phyloP scores from a whole-genome alignment of 1,140 invertebrate genomes.

The Dufourea novaeangliae region DNA sequence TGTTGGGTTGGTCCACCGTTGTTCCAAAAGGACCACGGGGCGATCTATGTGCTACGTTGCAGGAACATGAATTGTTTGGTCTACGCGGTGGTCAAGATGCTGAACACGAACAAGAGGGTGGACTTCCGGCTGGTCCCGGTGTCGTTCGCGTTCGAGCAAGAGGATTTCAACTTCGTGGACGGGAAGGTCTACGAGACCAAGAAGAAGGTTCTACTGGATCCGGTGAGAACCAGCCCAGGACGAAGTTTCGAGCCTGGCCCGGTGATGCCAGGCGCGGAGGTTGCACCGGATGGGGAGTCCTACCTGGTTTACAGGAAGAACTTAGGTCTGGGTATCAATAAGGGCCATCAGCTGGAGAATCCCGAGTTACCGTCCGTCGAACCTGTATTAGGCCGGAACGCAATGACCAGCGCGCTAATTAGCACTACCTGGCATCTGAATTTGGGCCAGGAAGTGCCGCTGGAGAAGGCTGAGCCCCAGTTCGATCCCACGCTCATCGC shows the following conservation, averaged over 20 bases:
- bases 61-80: constrained; percentile 67
- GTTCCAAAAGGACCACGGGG: constrained; percentile 70
- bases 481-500: constrained; percentile 37
- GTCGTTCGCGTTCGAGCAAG: constrained; percentile 60
- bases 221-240: constrained; percentile 58
- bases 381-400: constrained; percentile 49
- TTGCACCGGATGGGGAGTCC: constrained; percentile 59
- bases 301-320: constrained; percentile 65
- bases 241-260: constrained; percentile 6
- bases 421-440: constrained; percentile 71
- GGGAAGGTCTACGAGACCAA: not conserved
- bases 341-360: constrained; percentile 17
- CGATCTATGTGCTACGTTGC: constrained; percentile 75
- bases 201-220: constrained; percentile 57
- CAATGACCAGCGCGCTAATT: constrained; percentile 48
- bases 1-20: constrained; percentile 75
- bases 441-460: constrained; percentile 48
- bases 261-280: constrained; percentile 56
- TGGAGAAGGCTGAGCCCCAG: constrained; percentile 30
- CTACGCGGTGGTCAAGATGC: constrained; percentile 73
- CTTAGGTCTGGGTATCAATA: constrained; percentile 47
- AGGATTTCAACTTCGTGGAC: constrained; percentile 24
- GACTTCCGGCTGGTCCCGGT: constrained; percentile 72
- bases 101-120: constrained; percentile 74
- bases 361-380: not conserved